phyloP scores from a whole-genome alignment of 1,140 invertebrate species.

The Battus philenor region DNA sequence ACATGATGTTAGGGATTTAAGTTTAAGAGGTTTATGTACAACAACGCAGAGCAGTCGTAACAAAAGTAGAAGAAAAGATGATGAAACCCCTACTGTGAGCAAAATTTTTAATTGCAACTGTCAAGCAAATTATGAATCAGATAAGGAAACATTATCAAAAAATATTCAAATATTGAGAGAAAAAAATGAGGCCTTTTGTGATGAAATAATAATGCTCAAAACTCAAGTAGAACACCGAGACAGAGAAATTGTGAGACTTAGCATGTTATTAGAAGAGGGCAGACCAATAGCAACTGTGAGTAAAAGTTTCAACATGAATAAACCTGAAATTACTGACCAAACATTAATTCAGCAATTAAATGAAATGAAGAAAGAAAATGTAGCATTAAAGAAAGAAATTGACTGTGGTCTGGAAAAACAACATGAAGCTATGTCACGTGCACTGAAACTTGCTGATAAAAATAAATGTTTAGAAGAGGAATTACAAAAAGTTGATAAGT shows the following conservation, averaged over 20 bases:
- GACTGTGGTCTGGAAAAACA: conserved; percentile 78
- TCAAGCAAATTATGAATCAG: conserved; percentile 28
- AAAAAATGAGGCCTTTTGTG: conserved; percentile 47
- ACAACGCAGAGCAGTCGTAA: conserved; percentile 65
- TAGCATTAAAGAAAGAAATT: conserved; percentile 77
- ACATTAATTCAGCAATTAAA: conserved; percentile 70
- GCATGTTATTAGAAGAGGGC: conserved; percentile 79
- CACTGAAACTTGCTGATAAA: conserved; percentile 80
- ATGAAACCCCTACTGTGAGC: conserved; percentile 26
- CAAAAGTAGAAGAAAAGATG: conserved; percentile 56
- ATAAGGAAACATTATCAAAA: conserved; percentile 40
- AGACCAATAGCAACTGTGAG: conserved; percentile 74
- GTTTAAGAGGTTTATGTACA: conserved; percentile 63
- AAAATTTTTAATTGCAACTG: conserved; percentile 50
- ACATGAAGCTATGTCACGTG: conserved; percentile 84
- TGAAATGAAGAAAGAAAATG: conserved; percentile 74
- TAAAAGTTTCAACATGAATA: conserved; percentile 77
- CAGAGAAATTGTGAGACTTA: conserved; percentile 80
- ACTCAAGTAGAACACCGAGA: conserved; percentile 73
- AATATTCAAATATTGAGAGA: conserved; percentile 47
- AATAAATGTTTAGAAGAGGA: conserved; percentile 82
- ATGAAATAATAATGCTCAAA: conserved; percentile 63
- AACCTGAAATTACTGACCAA: conserved; percentile 51
- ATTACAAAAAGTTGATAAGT: conserved; percentile 80
- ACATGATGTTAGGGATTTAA: conserved; percentile 59